Evolutionary conservation across 2,888 invertebrate species (phyloP).

Genomic region (Euzetes globulus): DNA sequence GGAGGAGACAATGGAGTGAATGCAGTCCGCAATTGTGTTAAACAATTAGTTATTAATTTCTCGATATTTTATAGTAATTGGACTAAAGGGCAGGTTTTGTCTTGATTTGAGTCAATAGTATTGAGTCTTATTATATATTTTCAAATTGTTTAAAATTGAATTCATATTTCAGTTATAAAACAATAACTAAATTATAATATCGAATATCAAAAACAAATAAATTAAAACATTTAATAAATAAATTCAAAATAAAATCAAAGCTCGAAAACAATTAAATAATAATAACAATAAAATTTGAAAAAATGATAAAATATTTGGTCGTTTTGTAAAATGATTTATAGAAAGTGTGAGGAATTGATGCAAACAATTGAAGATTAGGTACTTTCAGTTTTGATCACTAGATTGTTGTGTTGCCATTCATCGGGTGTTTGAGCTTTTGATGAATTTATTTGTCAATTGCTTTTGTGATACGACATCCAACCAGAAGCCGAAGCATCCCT

Average conservation of each 20-base stretch:
- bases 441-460: slow-evolving; percentile 4
- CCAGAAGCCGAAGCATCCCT: neutral
- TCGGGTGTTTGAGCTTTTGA: slow-evolving; percentile 12
- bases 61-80: neutral
- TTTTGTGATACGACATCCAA: neutral
- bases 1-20: neutral
- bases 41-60: neutral
- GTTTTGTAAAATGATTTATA: neutral
- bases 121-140: slow-evolving; percentile 14
- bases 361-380: neutral
- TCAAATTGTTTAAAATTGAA: neutral
- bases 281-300: neutral
- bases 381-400: slow-evolving; percentile 22
- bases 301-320: slow-evolving; percentile 3
- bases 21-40: neutral
- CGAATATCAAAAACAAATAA: neutral
- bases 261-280: neutral
- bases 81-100: slow-evolving; percentile 29
- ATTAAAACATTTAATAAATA: neutral
- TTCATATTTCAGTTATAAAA: neutral
- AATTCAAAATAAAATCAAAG: neutral
- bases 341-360: neutral
- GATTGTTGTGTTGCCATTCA: slow-evolving; percentile 29
- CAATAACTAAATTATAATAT: neutral
- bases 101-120: slow-evolving; percentile 21